phyloP scores from a whole-genome alignment of 2,888 invertebrate species.

The Epistrophella euchroma region DNA sequence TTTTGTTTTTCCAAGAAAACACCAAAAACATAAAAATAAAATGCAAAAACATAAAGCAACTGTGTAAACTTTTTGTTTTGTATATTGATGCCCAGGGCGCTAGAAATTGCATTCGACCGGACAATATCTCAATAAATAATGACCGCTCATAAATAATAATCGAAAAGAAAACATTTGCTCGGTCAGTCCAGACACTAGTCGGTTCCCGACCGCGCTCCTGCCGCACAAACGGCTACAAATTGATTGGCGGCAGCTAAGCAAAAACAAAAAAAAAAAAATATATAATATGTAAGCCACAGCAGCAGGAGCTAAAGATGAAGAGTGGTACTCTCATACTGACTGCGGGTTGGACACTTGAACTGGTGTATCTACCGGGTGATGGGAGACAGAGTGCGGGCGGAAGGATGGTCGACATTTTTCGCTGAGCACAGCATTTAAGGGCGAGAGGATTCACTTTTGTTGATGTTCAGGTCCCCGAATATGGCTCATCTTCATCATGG shows the following conservation, averaged over 20 bases:
- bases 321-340: conserved; percentile 14
- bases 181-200: conserved; percentile 48
- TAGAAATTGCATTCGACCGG: conserved; percentile 80
- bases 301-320: conserved; percentile 53
- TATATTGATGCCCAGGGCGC: conserved; percentile 80
- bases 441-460: conserved; percentile 60
- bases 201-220: conserved; percentile 13
- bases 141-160: conserved; percentile 82
- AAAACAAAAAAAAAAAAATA: conserved; percentile 30
- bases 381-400: conserved; percentile 56
- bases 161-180: conserved; percentile 79
- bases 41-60: conserved; percentile 29
- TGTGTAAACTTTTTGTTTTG: conserved; percentile 73
- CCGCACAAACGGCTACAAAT: conserved; percentile 69
- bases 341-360: conserved; percentile 1
- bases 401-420: conserved; percentile 60
- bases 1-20: conserved; percentile 44
- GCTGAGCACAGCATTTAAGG: not conserved
- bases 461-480: conserved; percentile 24
- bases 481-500: conserved; percentile 71
- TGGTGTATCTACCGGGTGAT: not conserved
- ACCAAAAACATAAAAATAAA: conserved; percentile 24
- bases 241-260: conserved; percentile 68
- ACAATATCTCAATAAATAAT: conserved; percentile 82
- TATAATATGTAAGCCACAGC: conserved; percentile 62